Conservation (phyloP, 1,140 invertebrate genomes). For the Drosophila subpulchrella region DNA sequence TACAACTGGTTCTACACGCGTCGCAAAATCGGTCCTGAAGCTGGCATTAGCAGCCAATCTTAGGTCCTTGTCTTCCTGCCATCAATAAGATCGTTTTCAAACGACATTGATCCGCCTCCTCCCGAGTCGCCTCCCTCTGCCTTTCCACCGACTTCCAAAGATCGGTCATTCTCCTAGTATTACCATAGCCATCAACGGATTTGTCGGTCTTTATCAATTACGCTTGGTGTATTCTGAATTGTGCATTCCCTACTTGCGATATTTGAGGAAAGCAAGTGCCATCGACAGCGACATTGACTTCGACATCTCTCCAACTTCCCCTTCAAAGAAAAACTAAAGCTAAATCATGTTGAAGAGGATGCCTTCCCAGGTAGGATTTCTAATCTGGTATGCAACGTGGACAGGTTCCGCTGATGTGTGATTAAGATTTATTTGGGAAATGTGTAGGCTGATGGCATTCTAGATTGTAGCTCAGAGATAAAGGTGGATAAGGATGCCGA, state of each 20-base stretch:
- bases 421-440: constrained; percentile 69
- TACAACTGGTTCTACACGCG: constrained; percentile 71
- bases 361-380: constrained; percentile 46
- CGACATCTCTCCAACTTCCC: constrained; percentile 32
- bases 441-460: constrained; percentile 40
- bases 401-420: constrained; percentile 58
- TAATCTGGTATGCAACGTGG: constrained; percentile 58
- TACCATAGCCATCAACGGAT: constrained; percentile 79
- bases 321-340: neutral
- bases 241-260: constrained; percentile 49
- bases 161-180: constrained; percentile 52
- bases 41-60: constrained; percentile 68
- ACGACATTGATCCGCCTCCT: constrained; percentile 53
- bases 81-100: constrained; percentile 79
- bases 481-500: too few species aligned
- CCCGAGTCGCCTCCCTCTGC: constrained; percentile 4
- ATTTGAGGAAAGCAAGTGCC: constrained; percentile 61
- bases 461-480: neutral
- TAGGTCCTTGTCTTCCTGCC: constrained; percentile 80
- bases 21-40: constrained; percentile 30
- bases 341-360: constrained; percentile 28
- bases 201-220: constrained; percentile 82
- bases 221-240: constrained; percentile 58
- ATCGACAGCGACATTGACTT: constrained; percentile 59
- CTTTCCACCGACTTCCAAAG: constrained; percentile 8